Evolutionary conservation across 2,888 invertebrate genomes (phyloP), one percentile per base, ranked within the genome.

Genomic region (Galeruca laticollis): DNA sequence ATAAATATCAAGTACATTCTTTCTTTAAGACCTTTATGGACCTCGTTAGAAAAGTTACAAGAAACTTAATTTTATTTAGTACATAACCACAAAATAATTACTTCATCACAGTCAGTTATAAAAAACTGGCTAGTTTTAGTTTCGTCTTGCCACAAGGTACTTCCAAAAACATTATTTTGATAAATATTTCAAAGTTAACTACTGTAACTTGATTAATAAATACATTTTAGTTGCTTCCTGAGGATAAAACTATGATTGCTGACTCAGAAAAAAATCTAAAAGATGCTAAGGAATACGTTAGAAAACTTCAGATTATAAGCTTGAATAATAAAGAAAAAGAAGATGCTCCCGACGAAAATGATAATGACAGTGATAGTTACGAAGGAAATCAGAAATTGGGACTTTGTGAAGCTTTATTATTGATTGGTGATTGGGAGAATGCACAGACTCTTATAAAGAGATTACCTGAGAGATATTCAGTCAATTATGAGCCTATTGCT

Each of bases 341-440:
- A 73, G 90, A 92, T 15, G 88, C 89, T 49, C 85, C 86, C 0
- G 93, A 94, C 79, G 93, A 92, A 72, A 91, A 90, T 78, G 90
- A 92, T 18, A 70, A 20, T 15, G 88, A 73, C 63, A 89, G 90
- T 86, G 93, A 93, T 76, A 82, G 76, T 76, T 84, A 76, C 78
- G 86, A 88, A 82, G 87, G 85, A 61, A 99, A 99, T 87, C 98
- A 99, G 86, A 99, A 99, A 86, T 90, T 76, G 56, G 95, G 97
- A 31, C 88, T 99, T 26, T 93, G 96, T 79, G 95, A 97, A 83
- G 96, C 97, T 0, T 86, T 98, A 59, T 84, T 99, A 9, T 90
- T 91, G 74, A 91, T 97, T 75, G 97, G 96, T 1, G 96, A 96
- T 78, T 99, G 98, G 98, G 89, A 91, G 18, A 93, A 93, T 80